Base-by-base conservation (phyloP, 2,888 invertebrate species). In the Malthinus flaveolus region DNA sequence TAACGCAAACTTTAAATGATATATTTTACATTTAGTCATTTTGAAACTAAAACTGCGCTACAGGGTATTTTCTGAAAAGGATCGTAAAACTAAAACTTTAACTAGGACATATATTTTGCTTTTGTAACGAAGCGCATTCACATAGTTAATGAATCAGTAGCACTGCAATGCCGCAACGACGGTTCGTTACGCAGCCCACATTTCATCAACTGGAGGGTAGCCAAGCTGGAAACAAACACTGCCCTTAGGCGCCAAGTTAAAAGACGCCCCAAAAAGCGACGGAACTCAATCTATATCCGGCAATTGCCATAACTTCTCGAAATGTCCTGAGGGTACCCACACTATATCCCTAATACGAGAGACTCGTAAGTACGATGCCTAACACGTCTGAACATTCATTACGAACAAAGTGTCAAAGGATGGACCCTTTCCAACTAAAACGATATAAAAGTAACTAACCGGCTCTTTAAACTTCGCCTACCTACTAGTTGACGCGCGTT, bases 161-260 rank as follows among this genome's bases (percentile, higher is more conserved):
- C 66, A 67, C 68, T 69, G 68, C 69, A 71, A 56, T 71, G 70
- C 70, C 68, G 71, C 68, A 71, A 66, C 66, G 62, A 54, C 54
- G 63, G 67, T 66, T 67, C 68, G 69, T 72, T 70, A 72, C 68
- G 65, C 67, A 65, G 68, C 67, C 70, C 65, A 72, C 73, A 72
- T 71, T 74, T 73, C 72, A 74, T 73, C 69, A 71, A 63, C 71
- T 75, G 73, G 75, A 74, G 71, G 68, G 67, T 63, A 66, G 73
- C 73, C 73, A 74, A 67, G 68, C 64, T 66, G 60, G 63, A 52
- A 65, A 66, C 66, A 65, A 68, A 66, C 64, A 59, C 59, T 61
- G 62, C 56, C 59, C 60, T 64, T 57, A 53, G 65, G 61, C 65
- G 64, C 60, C 62, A 63, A 64, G 56, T 59, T 59, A 66, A 67